Evolutionary conservation across 2,797 vertebrate genomes (phyloP), one percentile per base, ranked within the genome.

Genomic region (Periparus ater): DNA sequence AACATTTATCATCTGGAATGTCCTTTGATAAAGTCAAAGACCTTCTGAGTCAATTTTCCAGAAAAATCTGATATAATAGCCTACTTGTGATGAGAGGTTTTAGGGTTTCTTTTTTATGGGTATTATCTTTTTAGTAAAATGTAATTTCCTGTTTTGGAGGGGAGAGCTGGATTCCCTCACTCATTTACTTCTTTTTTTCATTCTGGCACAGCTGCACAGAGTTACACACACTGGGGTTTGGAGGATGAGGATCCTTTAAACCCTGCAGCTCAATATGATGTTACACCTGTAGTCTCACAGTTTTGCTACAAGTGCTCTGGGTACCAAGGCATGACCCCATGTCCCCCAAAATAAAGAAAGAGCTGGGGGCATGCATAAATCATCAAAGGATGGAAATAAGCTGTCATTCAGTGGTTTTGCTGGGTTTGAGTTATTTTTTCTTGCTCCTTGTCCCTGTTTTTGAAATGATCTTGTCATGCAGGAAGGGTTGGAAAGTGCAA

Each of bases 211-310:
- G 17, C 11, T 38, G 10, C 1, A 5, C 47, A 57, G 53, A 40
- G 21, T 82, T 10, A 19, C 30, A 47, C n/a, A 21, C 9, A 7
- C 0, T 0, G 5, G 11, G 5, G 9, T 73, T 65, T 3, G 1
- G 34, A 53, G 55, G 29, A 23, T 1, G 3, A 78, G n/a, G 13
- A 29, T 17, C 17, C 21, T n/a, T 40, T 36, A 32, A 17, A 38
- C 20, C 23, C 36, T 5, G 1, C n/a, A 73, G 17, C 40, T 57
- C 1, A 2, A 17, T 3, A 38, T 16, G 23, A 4, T 30, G 21
- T 25, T 18, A 11, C n/a, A 38, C 2, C 0, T 14, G 7, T 7
- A 8, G 13, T 32, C 45, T 72, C 42, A 32, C 10, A 13, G 26
- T 34, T 61, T 78, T 38, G 14, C 32, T 57, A 32, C 17, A 4